phyloP scores from a whole-genome alignment of 2,888 invertebrate species.

The Volucella zonaria region DNA sequence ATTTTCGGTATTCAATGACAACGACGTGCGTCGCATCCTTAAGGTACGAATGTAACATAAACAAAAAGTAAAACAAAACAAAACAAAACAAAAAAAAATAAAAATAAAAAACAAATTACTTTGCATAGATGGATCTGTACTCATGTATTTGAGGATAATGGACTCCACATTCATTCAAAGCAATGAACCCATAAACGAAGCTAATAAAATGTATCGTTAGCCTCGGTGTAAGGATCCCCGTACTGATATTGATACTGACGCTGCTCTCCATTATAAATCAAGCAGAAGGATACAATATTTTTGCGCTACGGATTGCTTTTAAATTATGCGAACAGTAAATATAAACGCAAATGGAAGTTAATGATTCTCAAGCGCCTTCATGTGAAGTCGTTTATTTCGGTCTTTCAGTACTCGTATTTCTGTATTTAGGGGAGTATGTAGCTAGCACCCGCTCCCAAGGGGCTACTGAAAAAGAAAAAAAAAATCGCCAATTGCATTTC shows the following conservation, averaged over 20 bases:
- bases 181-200: conserved; percentile 74
- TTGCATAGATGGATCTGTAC: conserved; percentile 27
- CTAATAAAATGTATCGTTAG: conserved; percentile 66
- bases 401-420: conserved; percentile 10
- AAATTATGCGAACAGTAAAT: conserved; percentile 61
- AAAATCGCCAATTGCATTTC: neutral
- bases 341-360: conserved; percentile 38
- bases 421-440: conserved; percentile 55
- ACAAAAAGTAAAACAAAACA: neutral
- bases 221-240: conserved; percentile 48
- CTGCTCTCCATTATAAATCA: conserved; percentile 48
- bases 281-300: conserved; percentile 46
- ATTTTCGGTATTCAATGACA: conserved; percentile 7
- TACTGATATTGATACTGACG: neutral
- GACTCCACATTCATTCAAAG: conserved; percentile 68
- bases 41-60: conserved; percentile 2
- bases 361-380: conserved; percentile 52
- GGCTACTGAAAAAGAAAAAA: too few species aligned
- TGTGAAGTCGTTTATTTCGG: conserved; percentile 5
- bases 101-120: conserved; percentile 21
- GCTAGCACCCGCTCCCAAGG: too few species aligned
- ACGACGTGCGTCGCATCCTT: conserved; percentile 62
- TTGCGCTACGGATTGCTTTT: conserved; percentile 37
- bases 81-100: neutral
- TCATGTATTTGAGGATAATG: conserved; percentile 60